Base-by-base conservation (phyloP, 2,888 invertebrate genomes). In the Ptychoptera albimana region DNA sequence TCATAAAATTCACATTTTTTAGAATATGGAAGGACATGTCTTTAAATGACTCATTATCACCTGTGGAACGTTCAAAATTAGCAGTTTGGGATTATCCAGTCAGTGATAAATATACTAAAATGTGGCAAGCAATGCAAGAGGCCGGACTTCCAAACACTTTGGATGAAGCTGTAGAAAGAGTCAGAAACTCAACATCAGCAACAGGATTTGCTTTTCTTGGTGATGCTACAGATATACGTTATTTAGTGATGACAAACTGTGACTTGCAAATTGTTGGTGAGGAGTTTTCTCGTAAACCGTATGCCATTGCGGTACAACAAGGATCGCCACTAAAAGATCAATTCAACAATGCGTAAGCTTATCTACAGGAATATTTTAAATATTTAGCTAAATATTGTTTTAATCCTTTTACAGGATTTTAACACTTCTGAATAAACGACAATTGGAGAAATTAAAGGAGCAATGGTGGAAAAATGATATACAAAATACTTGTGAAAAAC, bases 31-130 rank as follows among this genome's bases (percentile, higher is more conserved):
- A 96, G 60, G 89, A 93, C 54, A 91, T 97, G 85, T 92, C 92
- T 32, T 67, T 97, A 15, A 92, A 96, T 61, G 94, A 96, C 64
- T 91, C 88, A 44, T 64, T 96, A 42, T 79, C 81, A 15, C 86
- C 91, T 46, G 76, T 88, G 5, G 92, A 96, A 58, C 71, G 94
- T 30, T 87, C 94, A 0, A 88, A 93, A 61, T 64, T 96, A 12
- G 96, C 97, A 0, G 97, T 97, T 0, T 97, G 96, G 96, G 96
- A 97, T 61, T 97, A 97, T 61, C 97, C 97, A 0, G 93, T 97
- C 0, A 92, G 92, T 56, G 94, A 97, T 65, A 96, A 92, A 59
- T 97, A 92, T 63, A 96, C 93, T 36, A 97, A 96, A 67, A 93
- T 98, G 83, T 94, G 94, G 87, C 88, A 93, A 60, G 88, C 89